Evolutionary conservation across 2,113 vertebrate species (phyloP).

Genomic region (Meriones unguiculatus): DNA sequence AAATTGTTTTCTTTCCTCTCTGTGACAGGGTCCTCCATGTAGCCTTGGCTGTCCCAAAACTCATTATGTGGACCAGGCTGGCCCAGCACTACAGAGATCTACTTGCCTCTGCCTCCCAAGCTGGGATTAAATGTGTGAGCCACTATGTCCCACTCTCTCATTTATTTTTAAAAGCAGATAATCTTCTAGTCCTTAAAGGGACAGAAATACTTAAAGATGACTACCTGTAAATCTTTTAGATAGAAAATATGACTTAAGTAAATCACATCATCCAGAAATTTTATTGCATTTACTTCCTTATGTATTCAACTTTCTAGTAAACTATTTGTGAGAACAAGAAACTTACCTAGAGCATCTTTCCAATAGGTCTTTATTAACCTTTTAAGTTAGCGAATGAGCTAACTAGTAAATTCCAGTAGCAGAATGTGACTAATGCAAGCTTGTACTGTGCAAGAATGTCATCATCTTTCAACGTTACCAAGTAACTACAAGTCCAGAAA

Average conservation of each 20-base stretch:
- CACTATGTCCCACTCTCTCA: no score
- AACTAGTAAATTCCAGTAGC: background rate
- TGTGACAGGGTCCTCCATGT: no score
- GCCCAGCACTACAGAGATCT: no score
- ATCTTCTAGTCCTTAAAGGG: background rate
- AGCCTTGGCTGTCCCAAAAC: background rate
- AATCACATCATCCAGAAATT: background rate
- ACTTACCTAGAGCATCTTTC: background rate
- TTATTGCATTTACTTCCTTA: background rate
- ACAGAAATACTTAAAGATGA: slow-evolving; percentile 30
- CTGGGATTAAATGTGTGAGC: no score
- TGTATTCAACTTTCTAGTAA: background rate
- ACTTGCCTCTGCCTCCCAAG: no score
- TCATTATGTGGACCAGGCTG: background rate
- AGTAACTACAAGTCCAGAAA: background rate
- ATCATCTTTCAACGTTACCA: background rate
- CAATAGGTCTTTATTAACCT: background rate
- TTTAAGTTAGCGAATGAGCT: slow-evolving; percentile 13
- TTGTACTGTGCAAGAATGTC: background rate
- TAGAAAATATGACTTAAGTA: background rate
- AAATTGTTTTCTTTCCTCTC: background rate
- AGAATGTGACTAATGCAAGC: background rate
- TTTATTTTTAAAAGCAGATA: no score
- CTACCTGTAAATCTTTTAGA: background rate
- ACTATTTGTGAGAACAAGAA: background rate